Evolutionary conservation across 2,113 vertebrate genomes (phyloP).

Genomic region (Ophthalmolycus amberensis): DNA sequence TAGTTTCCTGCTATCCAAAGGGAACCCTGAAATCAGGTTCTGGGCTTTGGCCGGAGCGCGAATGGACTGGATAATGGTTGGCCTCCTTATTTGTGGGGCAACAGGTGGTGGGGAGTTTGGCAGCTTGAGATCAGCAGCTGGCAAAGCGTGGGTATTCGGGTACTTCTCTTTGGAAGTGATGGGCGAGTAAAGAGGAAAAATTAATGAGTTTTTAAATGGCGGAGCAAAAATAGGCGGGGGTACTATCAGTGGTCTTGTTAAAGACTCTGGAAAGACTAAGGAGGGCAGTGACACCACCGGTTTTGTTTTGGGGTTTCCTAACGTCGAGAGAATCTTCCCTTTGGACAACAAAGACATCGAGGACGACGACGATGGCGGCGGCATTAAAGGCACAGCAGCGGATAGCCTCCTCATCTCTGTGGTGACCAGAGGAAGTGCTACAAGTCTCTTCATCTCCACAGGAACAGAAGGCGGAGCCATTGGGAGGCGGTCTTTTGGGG

Average conservation of each 20-base stretch:
- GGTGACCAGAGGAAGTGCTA: conserved; percentile 62
- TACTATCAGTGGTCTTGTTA: conserved; percentile 65
- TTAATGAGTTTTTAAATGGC: conserved; percentile 62
- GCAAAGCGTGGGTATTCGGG: conserved; percentile 41
- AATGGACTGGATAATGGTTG: conserved; percentile 84
- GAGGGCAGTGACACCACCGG: conserved; percentile 67
- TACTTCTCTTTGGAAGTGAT: conserved; percentile 72
- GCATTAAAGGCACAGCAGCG: conserved; percentile 74
- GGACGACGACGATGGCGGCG: conserved; percentile 46
- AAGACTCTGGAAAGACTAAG: conserved; percentile 75
- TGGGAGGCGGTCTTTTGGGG: conserved; percentile 74
- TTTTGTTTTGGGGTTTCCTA: conserved; percentile 70
- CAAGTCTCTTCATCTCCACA: conserved; percentile 72
- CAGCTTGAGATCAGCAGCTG: conserved; percentile 66
- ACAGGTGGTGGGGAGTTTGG: conserved; percentile 60
- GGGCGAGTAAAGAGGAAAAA: conserved; percentile 36
- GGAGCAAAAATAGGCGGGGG: conserved; percentile 69
- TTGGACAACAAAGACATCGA: conserved; percentile 61
- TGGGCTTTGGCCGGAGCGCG: conserved; percentile 62
- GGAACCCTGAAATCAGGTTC: conserved; percentile 51
- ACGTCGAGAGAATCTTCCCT: conserved; percentile 58
- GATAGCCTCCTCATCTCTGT: conserved; percentile 71
- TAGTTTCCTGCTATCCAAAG: conserved; percentile 86
- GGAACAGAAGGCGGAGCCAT: conserved; percentile 72
- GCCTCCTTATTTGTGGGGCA: conserved; percentile 70